Base-by-base conservation (phyloP, 2,888 invertebrate genomes). In the Pollenia griseotomentosa region DNA sequence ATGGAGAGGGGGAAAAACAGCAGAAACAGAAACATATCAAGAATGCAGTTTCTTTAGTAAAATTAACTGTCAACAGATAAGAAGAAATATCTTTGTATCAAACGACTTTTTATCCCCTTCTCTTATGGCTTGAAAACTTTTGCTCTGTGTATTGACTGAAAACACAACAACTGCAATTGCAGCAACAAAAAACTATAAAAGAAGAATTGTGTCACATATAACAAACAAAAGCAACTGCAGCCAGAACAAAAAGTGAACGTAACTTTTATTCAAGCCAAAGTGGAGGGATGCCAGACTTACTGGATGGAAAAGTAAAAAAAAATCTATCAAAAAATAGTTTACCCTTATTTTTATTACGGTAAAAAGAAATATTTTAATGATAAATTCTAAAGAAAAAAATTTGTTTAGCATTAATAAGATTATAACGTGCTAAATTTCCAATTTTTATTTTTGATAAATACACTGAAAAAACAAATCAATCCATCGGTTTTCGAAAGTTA, bases 51-150 rank as follows among this genome's bases (percentile, higher is more conserved):
- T 66, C 55, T 79, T 79, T 66, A 59, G 14, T 51, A 81, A 84
- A 81, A 80, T 81, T 59, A 77, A 81, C 81, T 87, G 87, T 87
- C 87, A 84, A 81, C 87, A 78, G 87, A 87, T 84, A 86, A 83
- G 66, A 71, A 77, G 51, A 55, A 78, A 71, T 68, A 33, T 40
- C 55, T 23, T 48, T 61, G 53, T 61, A 75, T 4, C 48, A 12
- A 59, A 75, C 61, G 16, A 68, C 11, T 65, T 66, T 55, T 53
- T 59, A 74, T 82, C 42, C 59, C 74, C 59, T 51, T 75, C 33
- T 51, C 55, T 66, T 74, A 33, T 71, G 44, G 5, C 16, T 33
- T 6, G 6, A 33, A 80, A 23, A 44, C 44, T 68, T 14, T 14
- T 57, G 33, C 23, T 68, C 10, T 51, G 14, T 11, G 68, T 59